phyloP scores from a whole-genome alignment of 2,113 vertebrate genomes.

The Corvus hawaiiensis region DNA sequence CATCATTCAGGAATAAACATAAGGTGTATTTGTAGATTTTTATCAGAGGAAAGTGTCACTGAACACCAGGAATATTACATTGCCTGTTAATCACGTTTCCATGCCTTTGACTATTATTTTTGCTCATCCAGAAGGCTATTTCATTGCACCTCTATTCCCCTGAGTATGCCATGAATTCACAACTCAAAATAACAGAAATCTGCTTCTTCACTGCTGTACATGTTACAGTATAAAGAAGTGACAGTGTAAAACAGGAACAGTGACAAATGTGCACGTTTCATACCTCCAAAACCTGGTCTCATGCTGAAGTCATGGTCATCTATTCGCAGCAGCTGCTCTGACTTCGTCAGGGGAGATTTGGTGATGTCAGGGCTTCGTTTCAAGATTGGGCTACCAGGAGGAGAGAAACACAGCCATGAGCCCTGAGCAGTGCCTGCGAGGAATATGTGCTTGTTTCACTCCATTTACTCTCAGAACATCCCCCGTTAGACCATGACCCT shows the following conservation, averaged over 20 bases:
- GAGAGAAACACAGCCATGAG: not conserved
- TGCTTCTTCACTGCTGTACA: not conserved
- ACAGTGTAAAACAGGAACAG: not conserved
- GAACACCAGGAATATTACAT: not conserved
- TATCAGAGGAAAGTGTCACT: not conserved
- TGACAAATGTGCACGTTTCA: not conserved
- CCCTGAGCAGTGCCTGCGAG: not conserved
- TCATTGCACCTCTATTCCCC: not conserved
- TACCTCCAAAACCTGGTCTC: constrained; percentile 98
- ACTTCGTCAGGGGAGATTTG: constrained; percentile 90
- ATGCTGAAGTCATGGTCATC: constrained; percentile 98
- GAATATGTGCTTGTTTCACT: fast-evolving
- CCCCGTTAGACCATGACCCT: not conserved
- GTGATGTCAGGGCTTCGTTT: constrained; percentile 95
- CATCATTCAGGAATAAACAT: not conserved
- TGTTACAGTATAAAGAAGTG: not conserved
- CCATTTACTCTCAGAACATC: not conserved
- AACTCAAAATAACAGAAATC: not conserved
- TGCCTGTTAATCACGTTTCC: not conserved
- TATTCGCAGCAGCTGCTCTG: constrained; percentile 95
- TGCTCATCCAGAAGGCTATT: not conserved
- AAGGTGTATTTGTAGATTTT: not conserved
- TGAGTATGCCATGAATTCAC: fast-evolving
- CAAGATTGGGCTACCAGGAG: constrained; percentile 79
- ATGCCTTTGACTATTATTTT: not conserved